Conservation (phyloP, 2,888 invertebrate genomes). For the Tenthredo livida region DNA sequence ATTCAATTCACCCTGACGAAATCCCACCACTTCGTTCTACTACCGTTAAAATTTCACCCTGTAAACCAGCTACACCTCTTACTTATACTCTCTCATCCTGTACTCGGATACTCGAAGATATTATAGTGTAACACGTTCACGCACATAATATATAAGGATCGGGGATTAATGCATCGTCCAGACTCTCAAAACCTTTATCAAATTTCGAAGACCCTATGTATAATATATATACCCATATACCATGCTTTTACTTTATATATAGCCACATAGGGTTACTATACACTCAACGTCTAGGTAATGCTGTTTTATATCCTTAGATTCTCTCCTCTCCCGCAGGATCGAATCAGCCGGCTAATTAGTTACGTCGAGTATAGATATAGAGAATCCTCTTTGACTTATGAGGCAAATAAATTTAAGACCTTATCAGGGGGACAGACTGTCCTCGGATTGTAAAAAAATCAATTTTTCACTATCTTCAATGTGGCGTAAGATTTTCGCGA, state of each 20-base stretch:
- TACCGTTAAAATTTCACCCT: slow-evolving; percentile 13
- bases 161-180: not conserved
- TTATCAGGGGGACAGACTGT: not conserved
- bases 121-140: not conserved
- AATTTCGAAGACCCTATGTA: slow-evolving; percentile 1
- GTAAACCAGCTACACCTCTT: not conserved
- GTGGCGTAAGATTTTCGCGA: no score
- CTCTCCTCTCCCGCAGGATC: not conserved
- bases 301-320: not conserved
- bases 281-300: not conserved
- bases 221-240: not conserved
- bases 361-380: not conserved
- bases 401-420: not conserved
- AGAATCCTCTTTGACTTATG: slow-evolving; percentile 3
- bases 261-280: not conserved
- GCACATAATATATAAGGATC: slow-evolving; percentile 7
- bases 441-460: not conserved
- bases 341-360: not conserved
- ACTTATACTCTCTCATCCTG: not conserved
- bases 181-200: slow-evolving; percentile 14
- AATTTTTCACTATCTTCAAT: not conserved
- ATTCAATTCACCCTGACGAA: slow-evolving; percentile 40
- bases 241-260: not conserved
- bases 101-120: not conserved
- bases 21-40: slow-evolving; percentile 35